Conservation (phyloP, 1,140 invertebrate species). For the Orius laevigatus region DNA sequence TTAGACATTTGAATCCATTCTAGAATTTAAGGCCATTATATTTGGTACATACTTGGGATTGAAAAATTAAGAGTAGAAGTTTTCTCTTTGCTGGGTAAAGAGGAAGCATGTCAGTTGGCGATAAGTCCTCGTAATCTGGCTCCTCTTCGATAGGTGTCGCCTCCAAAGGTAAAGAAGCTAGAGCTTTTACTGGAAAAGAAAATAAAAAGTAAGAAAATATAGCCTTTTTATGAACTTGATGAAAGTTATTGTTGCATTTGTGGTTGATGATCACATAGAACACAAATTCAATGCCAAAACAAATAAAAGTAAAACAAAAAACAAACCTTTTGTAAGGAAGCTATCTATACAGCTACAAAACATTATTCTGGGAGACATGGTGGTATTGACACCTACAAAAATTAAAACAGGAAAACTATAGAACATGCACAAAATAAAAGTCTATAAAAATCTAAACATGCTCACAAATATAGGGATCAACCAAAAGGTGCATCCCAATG, state of each 20-base stretch:
- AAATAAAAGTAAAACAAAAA: constrained; percentile 19
- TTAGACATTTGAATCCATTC: no score
- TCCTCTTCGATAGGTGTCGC: constrained; percentile 29
- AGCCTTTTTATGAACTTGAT: no score
- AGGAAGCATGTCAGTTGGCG: constrained; percentile 49
- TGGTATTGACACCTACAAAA: constrained; percentile 14
- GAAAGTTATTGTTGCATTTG: no score
- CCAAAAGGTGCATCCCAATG: constrained; percentile 8
- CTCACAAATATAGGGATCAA: not conserved
- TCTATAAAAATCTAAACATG: constrained; percentile 2
- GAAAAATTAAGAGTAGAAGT: constrained; percentile 50
- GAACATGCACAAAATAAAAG: constrained; percentile 6
- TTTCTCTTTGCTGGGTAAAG: constrained; percentile 70
- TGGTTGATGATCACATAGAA: constrained; percentile 2
- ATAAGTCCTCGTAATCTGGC: constrained; percentile 44
- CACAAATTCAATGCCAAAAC: constrained; percentile 8
- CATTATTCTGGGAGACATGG: constrained; percentile 11
- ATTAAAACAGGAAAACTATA: constrained; percentile 6
- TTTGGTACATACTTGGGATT: constrained; percentile 2
- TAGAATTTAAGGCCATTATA: no score
- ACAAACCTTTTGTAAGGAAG: constrained; percentile 14
- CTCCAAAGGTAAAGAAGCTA: constrained; percentile 43
- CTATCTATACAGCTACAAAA: constrained; percentile 16
- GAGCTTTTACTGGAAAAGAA: constrained; percentile 47
- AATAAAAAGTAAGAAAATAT: no score